Conservation (phyloP, 2,797 vertebrate genomes). For the Dendrocincla fuliginosa region DNA sequence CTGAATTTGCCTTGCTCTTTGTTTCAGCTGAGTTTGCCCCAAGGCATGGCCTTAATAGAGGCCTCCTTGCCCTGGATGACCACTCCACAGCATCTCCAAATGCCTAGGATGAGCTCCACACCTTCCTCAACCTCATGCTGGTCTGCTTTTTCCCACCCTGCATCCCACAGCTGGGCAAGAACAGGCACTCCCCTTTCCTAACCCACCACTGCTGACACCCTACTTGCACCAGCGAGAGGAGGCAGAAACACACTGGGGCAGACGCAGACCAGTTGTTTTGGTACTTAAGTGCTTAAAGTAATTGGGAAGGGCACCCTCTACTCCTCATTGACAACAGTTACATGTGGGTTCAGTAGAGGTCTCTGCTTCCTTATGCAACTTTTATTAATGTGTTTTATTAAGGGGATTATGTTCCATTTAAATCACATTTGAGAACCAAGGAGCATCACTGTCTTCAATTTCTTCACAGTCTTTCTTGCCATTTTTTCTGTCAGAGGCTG, state of each 20-base stretch:
- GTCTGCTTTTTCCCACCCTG: background rate
- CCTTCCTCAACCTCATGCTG: background rate
- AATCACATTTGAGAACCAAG: background rate
- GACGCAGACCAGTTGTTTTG: background rate
- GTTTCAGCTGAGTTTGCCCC: background rate
- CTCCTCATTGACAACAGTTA: background rate
- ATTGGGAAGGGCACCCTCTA: background rate
- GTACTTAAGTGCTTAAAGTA: background rate
- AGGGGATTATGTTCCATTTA: background rate
- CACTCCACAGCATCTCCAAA: background rate
- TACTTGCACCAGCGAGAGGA: background rate
- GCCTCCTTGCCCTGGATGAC: background rate
- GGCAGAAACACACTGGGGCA: background rate
- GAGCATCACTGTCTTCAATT: background rate
- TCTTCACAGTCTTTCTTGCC: background rate
- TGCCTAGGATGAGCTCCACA: background rate
- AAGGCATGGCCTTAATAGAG: background rate
- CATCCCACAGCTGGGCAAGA: background rate
- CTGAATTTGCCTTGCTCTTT: background rate
- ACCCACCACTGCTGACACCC: background rate
- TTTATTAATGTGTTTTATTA: background rate
- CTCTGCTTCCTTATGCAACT: background rate
- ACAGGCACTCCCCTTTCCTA: accelerated
- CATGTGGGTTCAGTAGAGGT: background rate
- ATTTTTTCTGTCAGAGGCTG: background rate